These are phyloP conservation scores for Cricetomys ansorgei DNA, from an alignment of 2,113 vertebrate species.

Conservation along the genomic window DNA sequence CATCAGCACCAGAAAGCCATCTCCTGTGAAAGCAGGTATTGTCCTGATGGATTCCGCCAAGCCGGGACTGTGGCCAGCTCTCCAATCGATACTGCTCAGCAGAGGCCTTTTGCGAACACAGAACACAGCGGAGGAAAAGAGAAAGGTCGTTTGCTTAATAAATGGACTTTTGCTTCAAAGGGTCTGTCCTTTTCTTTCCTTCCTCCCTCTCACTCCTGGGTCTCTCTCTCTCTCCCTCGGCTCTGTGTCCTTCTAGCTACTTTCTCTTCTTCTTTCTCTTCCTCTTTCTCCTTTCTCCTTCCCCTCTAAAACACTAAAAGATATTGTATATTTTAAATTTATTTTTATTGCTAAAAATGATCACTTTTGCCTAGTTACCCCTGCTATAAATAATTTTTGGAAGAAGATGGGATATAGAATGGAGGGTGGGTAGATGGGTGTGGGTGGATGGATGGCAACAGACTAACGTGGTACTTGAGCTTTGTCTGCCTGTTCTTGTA, in stretches of 20 bases:
- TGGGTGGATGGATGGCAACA: not conserved
- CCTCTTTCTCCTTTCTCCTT: not conserved
- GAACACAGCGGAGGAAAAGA: constrained; percentile 44
- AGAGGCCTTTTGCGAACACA: constrained; percentile 61
- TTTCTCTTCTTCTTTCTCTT: not conserved
- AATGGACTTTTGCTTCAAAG: not conserved
- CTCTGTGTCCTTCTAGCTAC: not conserved
- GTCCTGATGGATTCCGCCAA: constrained; percentile 45
- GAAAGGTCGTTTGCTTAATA: constrained; percentile 31
- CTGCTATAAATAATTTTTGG: not conserved
- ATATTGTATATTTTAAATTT: not conserved
- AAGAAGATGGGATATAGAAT: not conserved
- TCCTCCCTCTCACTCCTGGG: not conserved
- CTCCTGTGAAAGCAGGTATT: not conserved
- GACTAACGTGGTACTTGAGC: not conserved
- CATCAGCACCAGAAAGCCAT: not conserved
- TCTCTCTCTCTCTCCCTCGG: no score
- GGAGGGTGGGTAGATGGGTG: not conserved
- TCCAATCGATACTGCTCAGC: constrained; percentile 55
- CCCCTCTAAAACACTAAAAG: not conserved
- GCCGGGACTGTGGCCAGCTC: not conserved
- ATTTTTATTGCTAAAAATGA: not conserved
- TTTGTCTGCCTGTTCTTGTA: not conserved
- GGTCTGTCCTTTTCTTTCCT: not conserved
- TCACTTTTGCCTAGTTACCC: not conserved